These are phyloP conservation scores for Drosophila subquinaria DNA, from an alignment of 2,888 invertebrate species.

Conservation along the genomic window DNA sequence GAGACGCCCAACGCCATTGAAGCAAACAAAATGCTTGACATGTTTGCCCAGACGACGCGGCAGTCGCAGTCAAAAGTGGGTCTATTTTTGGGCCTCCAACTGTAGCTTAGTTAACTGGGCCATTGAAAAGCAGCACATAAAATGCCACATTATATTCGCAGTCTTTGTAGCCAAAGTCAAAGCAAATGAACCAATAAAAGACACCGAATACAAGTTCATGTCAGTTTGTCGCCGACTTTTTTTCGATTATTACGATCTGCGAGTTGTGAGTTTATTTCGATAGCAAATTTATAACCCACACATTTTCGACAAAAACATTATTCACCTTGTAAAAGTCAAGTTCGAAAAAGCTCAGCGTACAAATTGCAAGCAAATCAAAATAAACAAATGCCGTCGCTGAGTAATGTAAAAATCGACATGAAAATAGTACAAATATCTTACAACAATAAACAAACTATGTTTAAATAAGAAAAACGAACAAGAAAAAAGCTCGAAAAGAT, in stretches of 20 bases:
- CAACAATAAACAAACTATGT: slow-evolving; percentile 70
- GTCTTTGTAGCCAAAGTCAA: slow-evolving; percentile 38
- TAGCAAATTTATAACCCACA: slow-evolving; percentile 43
- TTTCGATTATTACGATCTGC: slow-evolving; percentile 22
- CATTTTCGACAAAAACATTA: slow-evolving; percentile 35
- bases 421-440: slow-evolving; percentile 66
- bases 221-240: slow-evolving; percentile 38
- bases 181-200: slow-evolving; percentile 67
- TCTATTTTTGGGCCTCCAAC: slow-evolving; percentile 32
- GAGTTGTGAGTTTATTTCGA: background rate
- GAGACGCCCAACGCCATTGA: slow-evolving; percentile 54
- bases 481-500: slow-evolving; percentile 44
- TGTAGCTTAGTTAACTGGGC: slow-evolving; percentile 62
- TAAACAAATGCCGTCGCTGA: slow-evolving; percentile 55
- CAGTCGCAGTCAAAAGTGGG: slow-evolving; percentile 45
- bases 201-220: slow-evolving; percentile 51
- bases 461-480: slow-evolving; percentile 48
- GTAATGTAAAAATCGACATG: slow-evolving; percentile 62
- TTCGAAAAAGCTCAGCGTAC: slow-evolving; percentile 35
- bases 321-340: slow-evolving; percentile 76
- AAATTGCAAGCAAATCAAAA: slow-evolving; percentile 59
- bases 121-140: slow-evolving; percentile 62
- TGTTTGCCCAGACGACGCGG: slow-evolving; percentile 71
- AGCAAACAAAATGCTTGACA: slow-evolving; percentile 76
- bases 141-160: slow-evolving; percentile 58